A percentile compares a stretch with the other conserved stretches of the same genome.
These are phyloP conservation scores for Syrrhaptes paradoxus DNA, from an alignment of 2,113 vertebrate genomes.

Conservation along the genomic window DNA sequence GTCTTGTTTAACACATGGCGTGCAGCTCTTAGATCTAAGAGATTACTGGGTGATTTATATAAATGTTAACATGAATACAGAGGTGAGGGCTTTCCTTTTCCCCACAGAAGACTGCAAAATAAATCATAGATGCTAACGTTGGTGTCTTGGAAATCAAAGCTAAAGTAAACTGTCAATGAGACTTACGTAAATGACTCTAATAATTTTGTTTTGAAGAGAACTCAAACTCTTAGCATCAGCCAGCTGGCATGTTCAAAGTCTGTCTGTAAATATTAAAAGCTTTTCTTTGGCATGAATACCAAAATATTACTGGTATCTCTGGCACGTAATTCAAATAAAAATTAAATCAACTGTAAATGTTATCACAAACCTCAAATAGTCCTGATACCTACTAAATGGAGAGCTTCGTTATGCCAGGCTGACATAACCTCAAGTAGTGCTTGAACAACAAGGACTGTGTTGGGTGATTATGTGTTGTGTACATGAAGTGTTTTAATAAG, in stretches of 20 bases:
- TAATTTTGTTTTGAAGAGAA: slow-evolving; percentile 46
- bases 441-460: background rate
- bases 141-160: slow-evolving; percentile 39
- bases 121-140: slow-evolving; percentile 41
- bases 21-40: background rate
- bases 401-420: slow-evolving; percentile 2
- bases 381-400: slow-evolving; percentile 15
- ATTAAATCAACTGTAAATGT: slow-evolving; percentile 21
- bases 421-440: background rate
- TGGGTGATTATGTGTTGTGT: background rate
- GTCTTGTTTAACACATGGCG: background rate
- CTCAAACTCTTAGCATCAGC: slow-evolving; percentile 20
- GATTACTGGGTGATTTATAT: slow-evolving; percentile 9
- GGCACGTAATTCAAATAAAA: slow-evolving; percentile 44
- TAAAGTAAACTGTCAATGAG: slow-evolving; percentile 54
- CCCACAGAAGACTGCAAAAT: background rate
- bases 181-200: slow-evolving; percentile 25
- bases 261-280: slow-evolving; percentile 50
- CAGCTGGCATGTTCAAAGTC: slow-evolving; percentile 33
- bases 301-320: slow-evolving; percentile 50
- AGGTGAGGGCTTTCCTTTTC: slow-evolving; percentile 16
- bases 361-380: slow-evolving; percentile 38
- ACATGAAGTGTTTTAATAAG: background rate
- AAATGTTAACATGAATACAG: slow-evolving; percentile 20
- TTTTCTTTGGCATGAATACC: slow-evolving; percentile 47